These are phyloP conservation scores for Aphis craccivora DNA, from an alignment of 1,140 invertebrate species.

Conservation along the genomic window DNA sequence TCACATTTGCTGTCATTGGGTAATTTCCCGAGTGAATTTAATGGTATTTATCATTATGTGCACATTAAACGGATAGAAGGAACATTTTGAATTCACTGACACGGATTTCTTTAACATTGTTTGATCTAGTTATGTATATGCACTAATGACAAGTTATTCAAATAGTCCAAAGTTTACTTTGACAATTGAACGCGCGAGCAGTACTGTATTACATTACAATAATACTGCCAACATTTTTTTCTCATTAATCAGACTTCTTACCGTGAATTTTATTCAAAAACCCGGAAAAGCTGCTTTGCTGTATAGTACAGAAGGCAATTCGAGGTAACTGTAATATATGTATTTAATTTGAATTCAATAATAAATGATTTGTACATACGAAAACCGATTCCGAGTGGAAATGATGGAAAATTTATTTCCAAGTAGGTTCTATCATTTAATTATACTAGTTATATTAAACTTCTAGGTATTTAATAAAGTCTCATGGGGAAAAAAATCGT, in stretches of 20 bases:
- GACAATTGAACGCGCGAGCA: not conserved
- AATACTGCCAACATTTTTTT: not conserved
- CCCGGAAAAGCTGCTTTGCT: not conserved
- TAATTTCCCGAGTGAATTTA: not conserved
- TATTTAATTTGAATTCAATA: not conserved
- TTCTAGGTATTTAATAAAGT: too few species aligned
- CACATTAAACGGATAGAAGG: not conserved
- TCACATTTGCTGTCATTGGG: not conserved
- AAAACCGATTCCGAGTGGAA: not conserved
- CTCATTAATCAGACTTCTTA: not conserved
- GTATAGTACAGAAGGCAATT: not conserved
- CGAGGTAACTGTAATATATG: too few species aligned
- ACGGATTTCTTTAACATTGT: not conserved
- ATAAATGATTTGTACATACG: too few species aligned
- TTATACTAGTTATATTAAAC: not conserved
- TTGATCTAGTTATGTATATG: not conserved
- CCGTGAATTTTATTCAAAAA: not conserved
- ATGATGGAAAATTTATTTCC: fast-evolving
- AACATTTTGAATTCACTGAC: not conserved
- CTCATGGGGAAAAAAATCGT: too few species aligned
- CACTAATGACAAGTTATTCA: not conserved
- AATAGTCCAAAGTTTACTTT: not conserved
- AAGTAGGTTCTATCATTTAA: not conserved
- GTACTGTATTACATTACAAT: not conserved
- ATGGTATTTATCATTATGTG: not conserved